A percentile compares a stretch with the other conserved stretches of the same genome.
Evolutionary conservation across 2,113 vertebrate species (phyloP).

Genomic region (Galeopterus variegatus): DNA sequence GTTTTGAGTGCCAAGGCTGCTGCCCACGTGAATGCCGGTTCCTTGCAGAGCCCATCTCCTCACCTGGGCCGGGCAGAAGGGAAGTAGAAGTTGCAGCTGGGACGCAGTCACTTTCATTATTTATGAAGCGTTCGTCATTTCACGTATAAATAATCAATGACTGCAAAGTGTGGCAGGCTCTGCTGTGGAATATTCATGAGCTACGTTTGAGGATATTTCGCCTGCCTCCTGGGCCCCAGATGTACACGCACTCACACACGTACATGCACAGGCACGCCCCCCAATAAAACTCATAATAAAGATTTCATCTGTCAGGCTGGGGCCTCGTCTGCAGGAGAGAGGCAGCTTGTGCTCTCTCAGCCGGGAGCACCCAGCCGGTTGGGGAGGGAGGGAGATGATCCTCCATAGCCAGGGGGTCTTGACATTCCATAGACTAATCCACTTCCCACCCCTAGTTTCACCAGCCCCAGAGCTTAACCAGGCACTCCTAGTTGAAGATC

Average conservation of each 20-base stretch:
- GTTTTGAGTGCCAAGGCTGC: background rate
- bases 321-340: background rate
- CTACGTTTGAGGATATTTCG: constrained; percentile 78
- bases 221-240: constrained; percentile 70
- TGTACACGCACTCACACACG: background rate
- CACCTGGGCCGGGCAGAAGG: constrained; percentile 41
- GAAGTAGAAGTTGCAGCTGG: constrained; percentile 68
- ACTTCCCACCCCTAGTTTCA: background rate
- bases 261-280: background rate
- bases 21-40: background rate
- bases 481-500: background rate
- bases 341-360: background rate
- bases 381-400: too few relatives aligned
- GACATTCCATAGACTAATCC: rapidly evolving
- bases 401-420: background rate
- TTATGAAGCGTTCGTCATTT: constrained; percentile 90
- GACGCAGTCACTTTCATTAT: constrained; percentile 87
- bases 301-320: constrained; percentile 76
- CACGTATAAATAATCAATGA: constrained; percentile 90
- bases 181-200: constrained; percentile 89
- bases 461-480: rapidly evolving
- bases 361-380: background rate
- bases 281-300: constrained; percentile 81
- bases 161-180: constrained; percentile 85
- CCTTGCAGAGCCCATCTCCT: constrained; percentile 3